Percentiles rank a stretch among this genome's conserved stretches.
phyloP scores from a whole-genome alignment of 2,797 vertebrate genomes.

The Pipistrellus nathusii region DNA sequence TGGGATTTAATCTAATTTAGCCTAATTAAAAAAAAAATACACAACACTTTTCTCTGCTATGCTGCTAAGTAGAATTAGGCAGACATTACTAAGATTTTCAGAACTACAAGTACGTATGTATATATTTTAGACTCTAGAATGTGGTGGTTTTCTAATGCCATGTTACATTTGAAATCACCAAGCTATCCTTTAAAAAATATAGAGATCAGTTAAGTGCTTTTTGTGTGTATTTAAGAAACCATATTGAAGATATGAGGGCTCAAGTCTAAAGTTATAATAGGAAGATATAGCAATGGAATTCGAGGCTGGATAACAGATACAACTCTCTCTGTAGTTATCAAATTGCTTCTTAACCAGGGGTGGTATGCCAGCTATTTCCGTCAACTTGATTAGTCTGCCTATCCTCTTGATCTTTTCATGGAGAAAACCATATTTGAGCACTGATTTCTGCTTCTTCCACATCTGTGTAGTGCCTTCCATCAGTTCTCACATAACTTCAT shows the following conservation, averaged over 20 bases:
- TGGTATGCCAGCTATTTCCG: not conserved
- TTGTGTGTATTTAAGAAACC: constrained; percentile 15
- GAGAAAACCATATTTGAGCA: constrained; percentile 27
- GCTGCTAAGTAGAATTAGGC: constrained; percentile 62
- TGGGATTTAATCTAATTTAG: constrained; percentile 11
- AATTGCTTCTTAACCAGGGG: not conserved
- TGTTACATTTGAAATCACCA: not conserved
- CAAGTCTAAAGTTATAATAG: not conserved
- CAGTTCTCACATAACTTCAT: not conserved
- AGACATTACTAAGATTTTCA: constrained; percentile 27
- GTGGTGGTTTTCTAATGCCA: not conserved
- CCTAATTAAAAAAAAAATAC: not conserved
- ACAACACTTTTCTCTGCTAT: constrained; percentile 5
- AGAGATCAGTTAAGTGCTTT: constrained; percentile 19
- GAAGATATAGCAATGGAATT: constrained; percentile 12
- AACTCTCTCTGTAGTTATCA: not conserved
- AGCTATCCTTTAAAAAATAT: not conserved
- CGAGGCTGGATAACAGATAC: not conserved
- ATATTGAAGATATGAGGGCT: not conserved
- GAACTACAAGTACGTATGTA: not conserved
- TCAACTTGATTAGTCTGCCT: constrained; percentile 18
- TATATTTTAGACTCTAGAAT: not conserved
- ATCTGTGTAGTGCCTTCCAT: not conserved
- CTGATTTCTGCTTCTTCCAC: constrained; percentile 24
- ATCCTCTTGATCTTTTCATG: not conserved